Evolutionary conservation across 2,797 vertebrate species (phyloP).

Genomic region (Rhinogobio ventralis): DNA sequence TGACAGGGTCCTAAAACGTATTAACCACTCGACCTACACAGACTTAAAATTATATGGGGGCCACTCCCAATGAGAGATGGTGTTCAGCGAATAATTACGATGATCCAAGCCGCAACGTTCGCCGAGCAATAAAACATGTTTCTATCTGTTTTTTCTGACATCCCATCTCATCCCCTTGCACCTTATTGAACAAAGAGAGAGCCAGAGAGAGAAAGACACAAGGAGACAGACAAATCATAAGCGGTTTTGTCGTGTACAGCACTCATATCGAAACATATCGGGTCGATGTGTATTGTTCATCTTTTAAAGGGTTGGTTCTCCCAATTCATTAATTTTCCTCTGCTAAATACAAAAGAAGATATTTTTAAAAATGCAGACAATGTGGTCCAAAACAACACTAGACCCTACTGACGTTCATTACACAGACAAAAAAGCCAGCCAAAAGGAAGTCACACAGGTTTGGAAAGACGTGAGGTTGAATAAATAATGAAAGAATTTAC

Average conservation of each 20-base stretch:
- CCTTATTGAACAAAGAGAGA: constrained; percentile 69
- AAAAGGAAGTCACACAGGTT: background rate
- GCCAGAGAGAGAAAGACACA: constrained; percentile 53
- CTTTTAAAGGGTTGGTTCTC: constrained; percentile 22
- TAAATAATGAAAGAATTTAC: background rate
- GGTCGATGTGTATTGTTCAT: constrained; percentile 53
- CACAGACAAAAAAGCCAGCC: background rate
- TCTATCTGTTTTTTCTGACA: constrained; percentile 76
- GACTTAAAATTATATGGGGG: constrained; percentile 68
- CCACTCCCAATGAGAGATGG: constrained; percentile 70
- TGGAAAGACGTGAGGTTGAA: background rate
- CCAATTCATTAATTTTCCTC: background rate
- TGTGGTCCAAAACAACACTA: background rate
- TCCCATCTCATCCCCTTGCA: constrained; percentile 73
- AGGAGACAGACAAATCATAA: constrained; percentile 51
- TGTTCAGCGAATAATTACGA: constrained; percentile 74
- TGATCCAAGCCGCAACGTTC: constrained; percentile 68
- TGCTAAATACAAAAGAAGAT: background rate
- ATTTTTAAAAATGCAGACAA: background rate
- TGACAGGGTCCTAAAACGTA: constrained; percentile 65
- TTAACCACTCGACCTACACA: constrained; percentile 70
- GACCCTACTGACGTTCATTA: background rate
- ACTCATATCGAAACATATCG: constrained; percentile 9
- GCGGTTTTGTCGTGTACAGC: constrained; percentile 14
- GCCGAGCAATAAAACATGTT: constrained; percentile 78